Percentiles rank a stretch among this genome's conserved stretches.
Conservation (phyloP, 1,140 invertebrate species). For the Hyles vespertilio region DNA sequence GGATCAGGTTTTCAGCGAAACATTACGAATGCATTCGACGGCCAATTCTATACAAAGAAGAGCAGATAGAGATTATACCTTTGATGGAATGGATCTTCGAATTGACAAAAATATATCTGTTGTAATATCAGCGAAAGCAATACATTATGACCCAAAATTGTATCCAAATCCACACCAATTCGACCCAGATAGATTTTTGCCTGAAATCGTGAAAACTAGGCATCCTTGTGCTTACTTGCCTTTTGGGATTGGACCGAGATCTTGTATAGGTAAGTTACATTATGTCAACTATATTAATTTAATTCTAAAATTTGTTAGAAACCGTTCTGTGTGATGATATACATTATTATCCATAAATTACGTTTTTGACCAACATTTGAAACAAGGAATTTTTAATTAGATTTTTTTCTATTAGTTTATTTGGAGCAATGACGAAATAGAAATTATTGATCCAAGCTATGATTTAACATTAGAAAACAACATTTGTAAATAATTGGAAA, state of each 20-base stretch:
- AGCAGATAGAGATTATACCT: constrained; percentile 49
- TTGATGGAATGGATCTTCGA: constrained; percentile 64
- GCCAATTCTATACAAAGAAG: constrained; percentile 17
- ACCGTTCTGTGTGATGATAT: too few relatives aligned
- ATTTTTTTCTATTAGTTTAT: too few relatives aligned
- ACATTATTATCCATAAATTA: too few relatives aligned
- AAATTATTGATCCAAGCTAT: too few relatives aligned
- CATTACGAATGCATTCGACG: constrained; percentile 24
- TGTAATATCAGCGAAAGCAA: constrained; percentile 22
- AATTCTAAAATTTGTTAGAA: too few relatives aligned
- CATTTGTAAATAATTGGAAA: too few relatives aligned
- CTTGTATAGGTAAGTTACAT: constrained; percentile 70
- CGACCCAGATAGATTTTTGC: constrained; percentile 74
- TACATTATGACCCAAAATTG: constrained; percentile 37
- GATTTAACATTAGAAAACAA: too few relatives aligned
- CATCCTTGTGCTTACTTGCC: constrained; percentile 71
- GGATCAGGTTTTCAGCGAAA: constrained; percentile 28
- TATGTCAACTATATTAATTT: too few relatives aligned
- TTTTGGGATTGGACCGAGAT: constrained; percentile 77
- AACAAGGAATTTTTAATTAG: too few relatives aligned
- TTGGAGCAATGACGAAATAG: too few relatives aligned
- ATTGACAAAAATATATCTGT: constrained; percentile 61
- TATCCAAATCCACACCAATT: constrained; percentile 73
- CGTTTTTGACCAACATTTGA: too few relatives aligned
- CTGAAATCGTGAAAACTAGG: constrained; percentile 55